Base-by-base conservation (phyloP, 2,113 vertebrate species). In the Syngnathoides biaculeatus region DNA sequence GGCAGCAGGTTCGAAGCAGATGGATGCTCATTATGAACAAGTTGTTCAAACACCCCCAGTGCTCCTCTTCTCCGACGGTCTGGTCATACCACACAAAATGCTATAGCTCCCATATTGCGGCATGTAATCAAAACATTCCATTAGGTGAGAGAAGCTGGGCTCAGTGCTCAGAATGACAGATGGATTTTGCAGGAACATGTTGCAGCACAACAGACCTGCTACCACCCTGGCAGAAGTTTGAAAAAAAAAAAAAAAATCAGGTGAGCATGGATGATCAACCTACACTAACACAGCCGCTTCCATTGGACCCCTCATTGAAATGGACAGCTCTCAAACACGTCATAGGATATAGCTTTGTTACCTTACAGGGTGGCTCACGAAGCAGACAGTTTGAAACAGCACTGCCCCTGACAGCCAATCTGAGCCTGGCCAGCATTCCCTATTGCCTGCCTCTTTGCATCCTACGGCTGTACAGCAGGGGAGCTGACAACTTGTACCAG, bases 161-260 rank as follows among this genome's bases (percentile, higher is more conserved):
- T 73, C 12, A 0, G 73, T 75, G 74, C 62, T 60, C 63, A 64
- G 63, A 68, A 66, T 73, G 80, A 82, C 88, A 89, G 88, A 89
- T 87, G 88, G 84, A 79, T 70, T 77, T 65, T 68, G 73, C 67
- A 75, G 75, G 80, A 87, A 87, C 87, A 89, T 86, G 85, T 84
- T 89, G 85, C 82, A 76, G 73, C 73, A 62, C 81, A 75, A 67
- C 72, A 77, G 80, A 82, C 73, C 74, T 70, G 84, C 81, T 83
- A 84, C 65, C 79, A 77, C 69, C 80, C 81, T 80, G 82, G 80
- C 77, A 84, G 73, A 84, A 79, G 72, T 83, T 70, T 22, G 64
- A 63, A 48, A 75, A n/a, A n/a, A n/a, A n/a, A n/a, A n/a, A n/a
- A n/a, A n/a, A n/a, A 74, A 78, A 24, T 52, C 72, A 82, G 81